A percentile compares a stretch with the other conserved stretches of the same genome.
Conservation (phyloP, 2,797 vertebrate species). For the Sebastes flavidus region DNA sequence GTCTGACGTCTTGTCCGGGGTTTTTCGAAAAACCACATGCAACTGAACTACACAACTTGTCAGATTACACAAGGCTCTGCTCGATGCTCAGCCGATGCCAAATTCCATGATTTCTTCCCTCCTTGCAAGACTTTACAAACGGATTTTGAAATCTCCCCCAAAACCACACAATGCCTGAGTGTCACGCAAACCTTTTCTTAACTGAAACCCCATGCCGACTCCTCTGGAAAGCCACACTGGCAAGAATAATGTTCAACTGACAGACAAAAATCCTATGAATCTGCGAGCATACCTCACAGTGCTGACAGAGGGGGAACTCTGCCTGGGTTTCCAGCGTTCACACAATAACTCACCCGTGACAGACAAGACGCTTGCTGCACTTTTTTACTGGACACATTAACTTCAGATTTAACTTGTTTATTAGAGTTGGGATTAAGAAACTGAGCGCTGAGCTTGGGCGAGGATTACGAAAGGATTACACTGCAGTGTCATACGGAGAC, state of each 20-base stretch:
- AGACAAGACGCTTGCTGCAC: constrained; percentile 34
- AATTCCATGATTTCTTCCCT: constrained; percentile 62
- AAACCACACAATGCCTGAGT: constrained; percentile 66
- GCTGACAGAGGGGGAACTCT: constrained; percentile 47
- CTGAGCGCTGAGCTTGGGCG: constrained; percentile 44
- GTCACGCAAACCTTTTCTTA: constrained; percentile 70
- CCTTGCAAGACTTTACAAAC: constrained; percentile 57
- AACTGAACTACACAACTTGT: constrained; percentile 63
- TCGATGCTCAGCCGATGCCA: constrained; percentile 44
- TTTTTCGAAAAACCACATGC: constrained; percentile 48
- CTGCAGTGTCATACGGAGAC: constrained; percentile 53
- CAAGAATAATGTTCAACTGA: constrained; percentile 48
- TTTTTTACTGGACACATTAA: constrained; percentile 66
- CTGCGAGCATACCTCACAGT: constrained; percentile 29
- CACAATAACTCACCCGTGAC: constrained; percentile 29
- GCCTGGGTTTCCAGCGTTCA: constrained; percentile 47
- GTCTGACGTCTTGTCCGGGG: constrained; percentile 50
- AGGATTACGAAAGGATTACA: constrained; percentile 69
- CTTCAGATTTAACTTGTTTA: constrained; percentile 71
- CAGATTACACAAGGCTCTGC: constrained; percentile 63
- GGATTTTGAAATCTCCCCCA: constrained; percentile 49
- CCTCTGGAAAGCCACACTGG: constrained; percentile 51
- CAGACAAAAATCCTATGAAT: constrained; percentile 50
- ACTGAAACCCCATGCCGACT: constrained; percentile 54
- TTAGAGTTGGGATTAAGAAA: constrained; percentile 73